These are phyloP conservation scores for Morinoia aosen DNA, from an alignment of 2,888 invertebrate species.

Conservation along the genomic window DNA sequence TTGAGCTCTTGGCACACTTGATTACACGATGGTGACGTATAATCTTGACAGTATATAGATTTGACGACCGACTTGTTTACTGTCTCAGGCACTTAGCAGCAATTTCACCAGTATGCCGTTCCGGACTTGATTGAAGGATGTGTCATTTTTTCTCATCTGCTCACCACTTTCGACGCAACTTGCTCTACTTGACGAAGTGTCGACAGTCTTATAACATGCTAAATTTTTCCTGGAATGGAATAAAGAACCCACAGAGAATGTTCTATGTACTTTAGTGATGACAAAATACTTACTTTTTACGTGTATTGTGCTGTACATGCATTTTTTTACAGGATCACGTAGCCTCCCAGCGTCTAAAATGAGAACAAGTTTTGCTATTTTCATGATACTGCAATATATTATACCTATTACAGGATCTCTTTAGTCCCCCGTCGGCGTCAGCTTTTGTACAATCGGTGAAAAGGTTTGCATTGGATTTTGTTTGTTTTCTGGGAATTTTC, in stretches of 20 bases:
- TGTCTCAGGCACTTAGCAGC: neutral
- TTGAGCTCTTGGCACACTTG: neutral
- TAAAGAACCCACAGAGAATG: neutral
- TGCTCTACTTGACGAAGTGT: neutral
- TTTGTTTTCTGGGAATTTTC: slow-evolving; percentile 38
- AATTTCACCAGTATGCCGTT: too few relatives aligned
- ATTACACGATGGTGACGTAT: neutral
- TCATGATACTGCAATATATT: neutral
- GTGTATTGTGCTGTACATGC: neutral
- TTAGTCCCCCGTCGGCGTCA: slow-evolving; percentile 73
- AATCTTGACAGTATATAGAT: neutral
- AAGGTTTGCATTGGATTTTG: slow-evolving; percentile 5
- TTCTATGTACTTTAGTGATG: neutral
- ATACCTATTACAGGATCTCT: slow-evolving; percentile 77
- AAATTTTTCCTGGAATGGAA: neutral
- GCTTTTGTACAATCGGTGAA: slow-evolving; percentile 35
- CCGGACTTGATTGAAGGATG: too few relatives aligned
- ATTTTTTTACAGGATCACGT: neutral
- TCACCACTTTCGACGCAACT: neutral
- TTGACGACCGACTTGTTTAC: neutral
- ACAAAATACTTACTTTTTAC: neutral
- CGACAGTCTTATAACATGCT: neutral
- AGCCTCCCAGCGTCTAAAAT: neutral
- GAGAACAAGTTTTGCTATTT: neutral
- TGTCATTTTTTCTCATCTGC: neutral